phyloP scores from a whole-genome alignment of 2,888 invertebrate genomes.

The Troilus luridus region DNA sequence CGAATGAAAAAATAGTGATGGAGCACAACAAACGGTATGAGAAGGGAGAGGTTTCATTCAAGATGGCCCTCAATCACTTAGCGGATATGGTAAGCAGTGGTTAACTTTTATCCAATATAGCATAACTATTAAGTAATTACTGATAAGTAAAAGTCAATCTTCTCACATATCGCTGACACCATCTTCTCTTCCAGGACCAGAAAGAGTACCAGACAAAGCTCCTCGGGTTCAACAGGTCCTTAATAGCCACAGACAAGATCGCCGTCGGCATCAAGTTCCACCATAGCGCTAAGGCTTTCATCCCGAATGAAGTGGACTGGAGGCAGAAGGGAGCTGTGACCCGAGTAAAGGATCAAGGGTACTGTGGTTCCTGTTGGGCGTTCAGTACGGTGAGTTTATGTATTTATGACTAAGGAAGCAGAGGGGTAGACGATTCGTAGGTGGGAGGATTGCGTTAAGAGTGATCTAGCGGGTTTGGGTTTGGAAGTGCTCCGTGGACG shows the following conservation, averaged over 20 bases:
- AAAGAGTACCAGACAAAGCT: slow-evolving; percentile 81
- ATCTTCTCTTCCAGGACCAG: slow-evolving; percentile 72
- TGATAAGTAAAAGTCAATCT: too few species aligned
- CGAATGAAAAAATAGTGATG: slow-evolving; percentile 87
- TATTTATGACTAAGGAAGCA: background rate
- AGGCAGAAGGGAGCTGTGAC: slow-evolving; percentile 88
- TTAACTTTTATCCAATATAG: background rate
- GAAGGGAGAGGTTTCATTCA: slow-evolving; percentile 77
- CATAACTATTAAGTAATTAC: too few species aligned
- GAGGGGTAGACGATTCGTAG: too few species aligned
- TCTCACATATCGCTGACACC: background rate
- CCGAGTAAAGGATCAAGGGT: slow-evolving; percentile 88
- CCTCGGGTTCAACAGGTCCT: slow-evolving; percentile 78
- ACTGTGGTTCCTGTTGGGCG: slow-evolving; percentile 86
- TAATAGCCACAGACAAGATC: slow-evolving; percentile 68
- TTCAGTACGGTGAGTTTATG: slow-evolving; percentile 82
- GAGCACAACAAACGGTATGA: slow-evolving; percentile 85
- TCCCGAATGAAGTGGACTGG: slow-evolving; percentile 81
- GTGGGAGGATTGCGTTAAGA: too few species aligned
- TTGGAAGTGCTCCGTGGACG: too few species aligned
- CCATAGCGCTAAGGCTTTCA: slow-evolving; percentile 71
- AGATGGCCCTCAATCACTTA: slow-evolving; percentile 84
- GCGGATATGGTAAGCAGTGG: slow-evolving; percentile 78
- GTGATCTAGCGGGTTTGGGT: too few species aligned
- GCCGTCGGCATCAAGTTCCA: slow-evolving; percentile 76